Evolutionary conservation across 2,113 vertebrate genomes (phyloP), one percentile per base, ranked within the genome.

Genomic region (Gobius niger): DNA sequence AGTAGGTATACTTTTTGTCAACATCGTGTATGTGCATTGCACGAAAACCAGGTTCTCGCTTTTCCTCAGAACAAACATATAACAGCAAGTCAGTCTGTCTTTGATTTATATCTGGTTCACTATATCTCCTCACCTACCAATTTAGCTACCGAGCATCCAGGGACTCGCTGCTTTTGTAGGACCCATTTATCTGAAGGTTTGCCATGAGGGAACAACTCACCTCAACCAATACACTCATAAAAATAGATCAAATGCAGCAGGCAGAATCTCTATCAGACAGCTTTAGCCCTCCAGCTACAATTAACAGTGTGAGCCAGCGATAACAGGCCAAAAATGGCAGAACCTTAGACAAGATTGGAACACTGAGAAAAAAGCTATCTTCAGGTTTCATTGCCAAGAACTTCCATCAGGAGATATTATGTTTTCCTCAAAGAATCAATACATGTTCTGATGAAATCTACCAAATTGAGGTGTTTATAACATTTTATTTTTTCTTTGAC

Each of bases 221-320:
- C 57, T 60, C 52, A 16, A 40, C 65, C 46, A 59, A 51, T 47
- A 67, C 51, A 54, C 54, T 47, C 76, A 34, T 77, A 63, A 71
- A 80, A 77, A 73, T 67, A 77, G 67, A 81, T 81, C 64, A 73
- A 54, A 64, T 73, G 62, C 62, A 70, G 46, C 68, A 56, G 14
- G 44, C 50, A 80, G 65, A 67, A 76, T 65, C 80, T 71, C 74
- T 59, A 64, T 77, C 60, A 47, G 40, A 50, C 56, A 44, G 54
- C 64, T 65, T 72, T 54, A 66, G 70, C 75, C 79, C 67, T 14
- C 24, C 51, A 57, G 68, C 65, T 68, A 34, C 47, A 79, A 80
- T 74, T 75, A 85, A 73, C 68, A 67, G 59, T 47, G 11, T 24
- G 24, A 44, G 65, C 40, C 56, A 11, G 75, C 54, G 52, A 81